Base-by-base conservation (phyloP, 1,140 invertebrate genomes). In the Ips typographus region DNA sequence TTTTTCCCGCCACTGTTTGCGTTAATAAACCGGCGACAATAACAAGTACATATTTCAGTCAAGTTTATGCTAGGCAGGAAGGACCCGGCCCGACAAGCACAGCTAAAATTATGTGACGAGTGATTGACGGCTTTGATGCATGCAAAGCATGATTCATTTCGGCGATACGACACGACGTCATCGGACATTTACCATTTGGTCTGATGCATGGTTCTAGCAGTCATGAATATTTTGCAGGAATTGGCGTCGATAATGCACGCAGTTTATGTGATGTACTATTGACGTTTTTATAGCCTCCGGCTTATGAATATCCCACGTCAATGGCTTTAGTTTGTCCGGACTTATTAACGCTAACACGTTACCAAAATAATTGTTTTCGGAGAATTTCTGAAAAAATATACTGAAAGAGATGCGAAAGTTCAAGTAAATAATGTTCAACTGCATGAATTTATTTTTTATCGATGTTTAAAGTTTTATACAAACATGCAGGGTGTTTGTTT, bases 101-200 rank as follows among this genome's bases (percentile, higher is more conserved):
- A 63, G 52, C 44, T 53, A 47, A 52, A 63, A 52, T 47, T 53
- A 39, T 51, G 44, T 63, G 63, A 65, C 63, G 63, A 56, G 40
- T 65, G 63, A 65, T 65, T 65, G 63, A 65, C 63, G 47, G 63
- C 51, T 52, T 55, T 42, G 63, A 51, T 52, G 40, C 63, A 65
- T 52, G 63, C 63, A 51, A 56, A 52, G n/a, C 42, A 43, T 65
- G 63, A 65, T 65, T 55, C 49, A 65, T 42, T 65, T 42, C 39
- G 5, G 53, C 44, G 44, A 49, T 49, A 49, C 44, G 44, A 49
- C 44, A 65, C 63, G 63, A 56, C 40, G 39, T 65, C 51, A 42
- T 42, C 63, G 63, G 51, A 56, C 63, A 65, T 56, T 65, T 65
- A 56, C 63, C 63, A 65, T 65, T 65, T 55, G 63, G 36, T 38